Base-by-base conservation (phyloP, 2,797 vertebrate species). In the Lepilemur ruficaudatus region DNA sequence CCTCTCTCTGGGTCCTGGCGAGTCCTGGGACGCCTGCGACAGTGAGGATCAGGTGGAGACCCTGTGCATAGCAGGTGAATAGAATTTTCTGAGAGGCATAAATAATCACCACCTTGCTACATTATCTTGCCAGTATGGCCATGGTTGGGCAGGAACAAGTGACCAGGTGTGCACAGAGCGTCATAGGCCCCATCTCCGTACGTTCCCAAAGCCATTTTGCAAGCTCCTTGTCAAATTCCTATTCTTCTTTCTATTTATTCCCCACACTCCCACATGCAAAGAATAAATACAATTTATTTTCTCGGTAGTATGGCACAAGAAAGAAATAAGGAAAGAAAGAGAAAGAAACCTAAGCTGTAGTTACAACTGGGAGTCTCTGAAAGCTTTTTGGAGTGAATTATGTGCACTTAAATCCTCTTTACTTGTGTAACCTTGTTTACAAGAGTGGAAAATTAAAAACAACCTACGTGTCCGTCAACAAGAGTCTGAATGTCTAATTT, bases 21-120 rank as follows among this genome's bases (percentile, higher is more conserved):
- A 38, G 32, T 0, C 3, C 0, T 0, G 9, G 72, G 75, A 75
- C 89, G 28, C 38, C 65, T 65, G 46, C 25, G 28, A 57, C 5
- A 18, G 41, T 23, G 52, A 35, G 70, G 4, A 32, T 8, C 0
- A 2, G 7, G 1, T 2, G 28, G 38, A 70, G 63, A 82, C 69
- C 18, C 23, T 0, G 52, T 7, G 43, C 3, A 0, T 17, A 41
- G 55, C 69, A 38, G 38, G 70, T 18, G 30, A 75, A 65, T 0
- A 35, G 69, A 25, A 83, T 79, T 43, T 88, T 35, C 92, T 15
- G 48, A 73, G 75, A 70, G 41, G 48, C 55, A 17, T 59, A 10
- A 81, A 23, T 14, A 70, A 17, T 69, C 14, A 32, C 35, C 59
- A 6, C 30, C 18, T 12, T 7, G 48, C 63, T 69, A 73, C 2